Conservation (phyloP, 2,797 vertebrate genomes). For the Darevskia nairensis region DNA sequence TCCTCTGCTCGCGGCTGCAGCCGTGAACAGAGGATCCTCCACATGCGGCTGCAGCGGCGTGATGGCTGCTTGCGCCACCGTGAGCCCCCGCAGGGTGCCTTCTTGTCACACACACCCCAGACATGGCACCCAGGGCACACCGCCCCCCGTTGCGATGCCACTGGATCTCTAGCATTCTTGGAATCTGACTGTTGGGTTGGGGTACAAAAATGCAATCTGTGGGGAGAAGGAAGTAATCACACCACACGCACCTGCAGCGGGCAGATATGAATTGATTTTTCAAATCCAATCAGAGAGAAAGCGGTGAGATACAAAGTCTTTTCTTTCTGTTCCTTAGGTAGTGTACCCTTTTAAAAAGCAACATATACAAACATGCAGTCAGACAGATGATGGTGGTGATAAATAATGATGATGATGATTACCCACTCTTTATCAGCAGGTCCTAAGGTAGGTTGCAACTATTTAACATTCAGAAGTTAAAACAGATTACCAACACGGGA, state of each 20-base stretch:
- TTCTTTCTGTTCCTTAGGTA: conserved; percentile 75
- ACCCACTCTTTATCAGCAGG: no score
- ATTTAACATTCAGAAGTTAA: no score
- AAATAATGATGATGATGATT: fast-evolving
- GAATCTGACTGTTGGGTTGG: not conserved
- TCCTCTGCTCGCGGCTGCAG: no score
- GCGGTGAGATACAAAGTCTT: conserved; percentile 87
- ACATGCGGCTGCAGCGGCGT: fast-evolving
- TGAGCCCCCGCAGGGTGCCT: fast-evolving
- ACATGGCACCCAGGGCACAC: no score
- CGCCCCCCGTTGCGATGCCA: no score
- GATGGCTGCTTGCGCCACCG: no score
- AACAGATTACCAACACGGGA: no score
- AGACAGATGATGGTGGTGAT: no score
- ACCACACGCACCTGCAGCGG: conserved; percentile 75
- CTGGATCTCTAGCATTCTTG: fast-evolving
- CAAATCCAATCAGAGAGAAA: conserved; percentile 86
- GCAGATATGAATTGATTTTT: conserved; percentile 75
- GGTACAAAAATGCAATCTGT: not conserved
- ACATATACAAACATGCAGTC: not conserved
- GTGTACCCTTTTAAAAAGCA: conserved; percentile 69
- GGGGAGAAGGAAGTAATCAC: not conserved
- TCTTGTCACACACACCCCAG: no score
- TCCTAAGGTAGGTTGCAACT: no score
- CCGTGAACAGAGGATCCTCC: no score